Conservation (phyloP, 1,140 invertebrate species). For the Pararge aegeria region DNA sequence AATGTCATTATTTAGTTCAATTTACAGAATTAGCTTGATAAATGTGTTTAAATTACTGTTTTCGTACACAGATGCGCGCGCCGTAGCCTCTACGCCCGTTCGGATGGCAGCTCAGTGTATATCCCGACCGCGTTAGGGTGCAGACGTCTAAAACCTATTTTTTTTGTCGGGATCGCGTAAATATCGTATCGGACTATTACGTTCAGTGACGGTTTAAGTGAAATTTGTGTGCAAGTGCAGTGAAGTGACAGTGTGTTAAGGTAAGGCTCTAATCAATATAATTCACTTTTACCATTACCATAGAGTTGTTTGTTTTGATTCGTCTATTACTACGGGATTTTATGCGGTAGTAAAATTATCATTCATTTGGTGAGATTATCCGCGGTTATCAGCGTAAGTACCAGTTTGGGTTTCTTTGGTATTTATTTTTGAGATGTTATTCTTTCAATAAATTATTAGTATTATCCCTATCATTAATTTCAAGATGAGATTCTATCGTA, state of each 20-base stretch:
- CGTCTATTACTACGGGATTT: neutral
- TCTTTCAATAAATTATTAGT: too few relatives aligned
- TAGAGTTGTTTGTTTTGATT: neutral
- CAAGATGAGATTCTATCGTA: too few relatives aligned
- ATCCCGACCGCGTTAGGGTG: constrained; percentile 20
- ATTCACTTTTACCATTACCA: neutral
- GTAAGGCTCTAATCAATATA: constrained; percentile 25
- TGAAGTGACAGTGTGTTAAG: constrained; percentile 37
- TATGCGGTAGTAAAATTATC: constrained; percentile 3
- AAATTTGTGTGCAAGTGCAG: constrained; percentile 41
- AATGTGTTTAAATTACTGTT: constrained; percentile 73
- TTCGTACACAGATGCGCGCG: constrained; percentile 65
- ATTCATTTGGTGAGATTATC: neutral
- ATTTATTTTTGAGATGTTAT: neutral
- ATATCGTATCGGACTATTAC: constrained; percentile 28
- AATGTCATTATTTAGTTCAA: constrained; percentile 75
- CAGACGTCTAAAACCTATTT: neutral
- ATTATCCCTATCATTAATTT: too few relatives aligned
- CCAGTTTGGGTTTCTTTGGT: neutral
- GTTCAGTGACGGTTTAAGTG: constrained; percentile 40
- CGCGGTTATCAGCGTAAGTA: neutral
- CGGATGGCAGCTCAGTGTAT: constrained; percentile 44
- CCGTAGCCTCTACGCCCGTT: constrained; percentile 43
- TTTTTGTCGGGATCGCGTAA: constrained; percentile 1
- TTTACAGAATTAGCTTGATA: constrained; percentile 73